Base-by-base conservation (phyloP, 2,797 vertebrate species). In the Rhyacichthys aspro region DNA sequence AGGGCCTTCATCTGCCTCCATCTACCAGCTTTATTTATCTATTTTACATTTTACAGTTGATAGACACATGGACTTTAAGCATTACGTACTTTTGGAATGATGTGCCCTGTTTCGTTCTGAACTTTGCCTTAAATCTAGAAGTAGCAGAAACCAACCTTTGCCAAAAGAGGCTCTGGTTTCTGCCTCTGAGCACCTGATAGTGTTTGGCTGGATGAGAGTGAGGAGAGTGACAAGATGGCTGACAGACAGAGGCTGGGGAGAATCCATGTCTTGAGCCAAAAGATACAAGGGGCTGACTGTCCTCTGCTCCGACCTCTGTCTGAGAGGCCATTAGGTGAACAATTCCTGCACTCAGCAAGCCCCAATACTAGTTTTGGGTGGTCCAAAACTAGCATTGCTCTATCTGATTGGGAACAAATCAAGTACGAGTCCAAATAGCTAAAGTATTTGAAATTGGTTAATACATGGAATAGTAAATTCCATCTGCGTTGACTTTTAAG, bases 171-270 rank as follows among this genome's bases (percentile, higher is more conserved):
- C 55, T 58, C 39, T 43, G 28, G 19, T 67, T 64, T 72, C 19
- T 33, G 52, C 55, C 76, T 57, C 43, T 2, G 62, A 66, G 63
- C 74, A 82, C 84, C 74, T 80, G 84, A 83, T 79, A 76, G 55
- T 1, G 10, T 56, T 78, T 77, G 74, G 75, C 77, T 67, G 44
- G 50, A 72, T 67, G 43, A 76, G 72, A 70, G 60, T 67, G 72
- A 59, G 32, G 66, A 58, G 55, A 63, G 58, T 43, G 78, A 73
- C 11, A 53, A 80, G 53, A 68, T 63, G 75, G 74, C 63, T 67
- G 74, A 86, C 63, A 62, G 79, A 83, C 59, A 63, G 63, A 77
- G 46, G 11, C 73, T 65, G 75, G 58, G 75, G 63, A 46, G 55
- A 65, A 74, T 79, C 78, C 68, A 74, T 79, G 76, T 49, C 33